Evolutionary conservation across 2,797 vertebrate species (phyloP).

Genomic region (Borostomias antarcticus): DNA sequence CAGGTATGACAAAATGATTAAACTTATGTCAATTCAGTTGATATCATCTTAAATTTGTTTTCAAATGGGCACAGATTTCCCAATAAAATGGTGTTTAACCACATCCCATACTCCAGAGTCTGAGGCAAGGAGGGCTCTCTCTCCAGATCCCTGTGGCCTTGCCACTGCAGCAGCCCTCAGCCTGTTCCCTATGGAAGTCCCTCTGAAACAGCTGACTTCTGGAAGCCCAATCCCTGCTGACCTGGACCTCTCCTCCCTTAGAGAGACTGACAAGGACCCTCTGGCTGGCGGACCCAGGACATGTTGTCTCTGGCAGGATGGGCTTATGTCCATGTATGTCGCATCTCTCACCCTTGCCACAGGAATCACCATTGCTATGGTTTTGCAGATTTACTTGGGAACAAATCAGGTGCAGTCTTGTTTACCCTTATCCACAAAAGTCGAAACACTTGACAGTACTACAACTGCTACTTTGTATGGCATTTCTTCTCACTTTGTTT

Average conservation of each 20-base stretch:
- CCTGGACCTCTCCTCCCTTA: conserved; percentile 67
- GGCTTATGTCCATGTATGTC: conserved; percentile 71
- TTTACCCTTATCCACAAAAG: not conserved
- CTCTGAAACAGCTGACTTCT: conserved; percentile 79
- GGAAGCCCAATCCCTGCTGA: conserved; percentile 76
- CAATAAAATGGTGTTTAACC: not conserved
- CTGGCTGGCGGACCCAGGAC: conserved; percentile 66
- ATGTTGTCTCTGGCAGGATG: conserved; percentile 72
- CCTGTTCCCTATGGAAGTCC: conserved; percentile 76
- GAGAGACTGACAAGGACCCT: conserved; percentile 80
- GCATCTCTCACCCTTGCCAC: conserved; percentile 76
- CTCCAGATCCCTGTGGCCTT: not conserved
- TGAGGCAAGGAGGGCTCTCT: not conserved
- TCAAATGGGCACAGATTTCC: not conserved
- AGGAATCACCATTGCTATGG: conserved; percentile 78
- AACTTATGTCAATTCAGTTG: too few relatives aligned
- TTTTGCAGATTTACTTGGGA: conserved; percentile 84
- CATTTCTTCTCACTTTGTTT: not conserved
- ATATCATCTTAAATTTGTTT: not conserved
- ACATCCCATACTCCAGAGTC: not conserved
- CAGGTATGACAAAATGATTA: conserved; percentile 62
- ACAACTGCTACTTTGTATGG: too few relatives aligned
- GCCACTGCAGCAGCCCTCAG: conserved; percentile 70
- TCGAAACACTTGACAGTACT: too few relatives aligned
- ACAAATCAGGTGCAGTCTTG: conserved; percentile 71